phyloP scores from a whole-genome alignment of 2,888 invertebrate genomes.

The Chrysomela aeneicollis region DNA sequence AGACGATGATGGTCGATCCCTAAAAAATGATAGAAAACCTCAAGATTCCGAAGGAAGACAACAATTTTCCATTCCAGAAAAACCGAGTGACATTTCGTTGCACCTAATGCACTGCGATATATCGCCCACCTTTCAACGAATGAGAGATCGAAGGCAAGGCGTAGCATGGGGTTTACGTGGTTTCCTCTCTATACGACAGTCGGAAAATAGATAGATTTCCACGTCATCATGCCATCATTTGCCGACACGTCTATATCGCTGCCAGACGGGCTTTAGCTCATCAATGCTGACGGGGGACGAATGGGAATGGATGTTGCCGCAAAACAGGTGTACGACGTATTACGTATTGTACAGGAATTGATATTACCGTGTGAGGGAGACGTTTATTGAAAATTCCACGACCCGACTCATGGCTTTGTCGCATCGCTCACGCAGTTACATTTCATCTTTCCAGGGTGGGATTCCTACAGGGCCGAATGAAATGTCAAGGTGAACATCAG shows the following conservation, averaged over 20 bases:
- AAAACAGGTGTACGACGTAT: background rate
- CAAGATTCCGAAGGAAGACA: too few relatives aligned
- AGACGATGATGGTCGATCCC: too few relatives aligned
- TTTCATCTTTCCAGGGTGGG: background rate
- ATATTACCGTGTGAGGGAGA: background rate
- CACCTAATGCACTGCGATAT: too few relatives aligned
- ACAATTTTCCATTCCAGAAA: too few relatives aligned
- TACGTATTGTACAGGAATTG: background rate
- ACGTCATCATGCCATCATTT: background rate
- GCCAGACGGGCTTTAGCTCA: background rate
- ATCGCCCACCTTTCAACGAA: too few relatives aligned
- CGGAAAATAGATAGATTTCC: conserved; percentile 2
- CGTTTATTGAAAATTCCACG: background rate
- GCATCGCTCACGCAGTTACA: background rate
- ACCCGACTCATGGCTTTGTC: background rate
- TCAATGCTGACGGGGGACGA: background rate
- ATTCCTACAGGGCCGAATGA: too few relatives aligned
- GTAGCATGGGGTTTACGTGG: background rate
- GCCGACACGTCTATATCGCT: background rate
- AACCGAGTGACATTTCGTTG: too few relatives aligned
- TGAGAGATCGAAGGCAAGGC: too few relatives aligned
- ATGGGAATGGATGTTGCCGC: background rate
- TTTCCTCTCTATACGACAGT: background rate
- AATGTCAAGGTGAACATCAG: too few relatives aligned
- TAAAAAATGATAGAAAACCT: too few relatives aligned